Base-by-base conservation (phyloP, 2,113 vertebrate genomes). In the Toxotes jaculatrix region DNA sequence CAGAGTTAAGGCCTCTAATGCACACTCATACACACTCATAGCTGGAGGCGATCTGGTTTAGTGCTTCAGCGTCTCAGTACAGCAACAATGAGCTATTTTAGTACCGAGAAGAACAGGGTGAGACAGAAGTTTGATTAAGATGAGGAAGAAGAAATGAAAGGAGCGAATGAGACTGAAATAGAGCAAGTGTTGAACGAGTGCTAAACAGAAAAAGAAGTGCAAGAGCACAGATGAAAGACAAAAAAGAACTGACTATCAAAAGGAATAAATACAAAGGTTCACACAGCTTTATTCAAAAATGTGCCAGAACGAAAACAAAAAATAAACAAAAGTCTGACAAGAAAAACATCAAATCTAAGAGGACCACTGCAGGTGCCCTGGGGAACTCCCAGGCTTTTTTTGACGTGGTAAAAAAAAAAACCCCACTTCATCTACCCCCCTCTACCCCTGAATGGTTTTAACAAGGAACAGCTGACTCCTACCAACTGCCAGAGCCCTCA, bases 41-140 rank as follows among this genome's bases (percentile, higher is more conserved):
- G 87, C 87, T 27, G 5, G 21, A 82, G 86, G 86, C 27, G 7
- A 71, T 79, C 57, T 67, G 74, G 57, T 83, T 89, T 80, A 59
- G 73, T 47, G 80, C 59, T 69, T 70, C 43, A 72, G 70, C 2
- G 34, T 76, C 56, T 75, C 63, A 47, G 51, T 8, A 4, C 38
- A 19, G 62, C 79, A 80, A 87, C 79, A 79, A 75, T 77, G 56
- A 82, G 77, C 78, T 90, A 82, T 87, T 90, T 88, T 70, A 74
- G 82, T 82, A 43, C 40, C 3, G 2, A 57, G 64, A 76, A 61
- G 45, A 79, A 67, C 40, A 23, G 4, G 21, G n/a, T 16, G 63
- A 59, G 51, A 57, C 27, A 42, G 31, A 21, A 12, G 45, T 27
- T 36, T 32, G 67, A 74, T 59, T 21, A 59, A 67, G 57, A 86